Evolutionary conservation across 1,140 invertebrate species (phyloP).

Genomic region (Drosophila fuyamai): DNA sequence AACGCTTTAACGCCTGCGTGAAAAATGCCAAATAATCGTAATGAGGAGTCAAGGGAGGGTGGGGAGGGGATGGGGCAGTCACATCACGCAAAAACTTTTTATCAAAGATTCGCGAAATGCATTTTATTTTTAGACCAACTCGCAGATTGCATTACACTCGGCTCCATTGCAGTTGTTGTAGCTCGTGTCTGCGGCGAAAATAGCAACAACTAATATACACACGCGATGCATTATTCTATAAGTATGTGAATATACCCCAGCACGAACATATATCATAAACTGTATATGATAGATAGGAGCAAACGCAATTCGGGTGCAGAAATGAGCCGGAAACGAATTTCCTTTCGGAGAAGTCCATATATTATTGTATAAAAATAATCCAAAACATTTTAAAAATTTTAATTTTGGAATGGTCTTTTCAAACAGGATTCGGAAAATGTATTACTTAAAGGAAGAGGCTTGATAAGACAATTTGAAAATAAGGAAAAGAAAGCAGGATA

Average conservation of each 20-base stretch:
- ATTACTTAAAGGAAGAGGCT: too few species aligned
- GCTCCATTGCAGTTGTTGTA: conserved; percentile 60
- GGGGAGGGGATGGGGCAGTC: neutral
- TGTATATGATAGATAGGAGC: conserved; percentile 29
- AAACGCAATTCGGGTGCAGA: conserved; percentile 3
- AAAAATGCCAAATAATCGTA: conserved; percentile 60
- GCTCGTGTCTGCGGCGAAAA: conserved; percentile 51
- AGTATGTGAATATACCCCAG: conserved; percentile 3
- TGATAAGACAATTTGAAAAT: too few species aligned
- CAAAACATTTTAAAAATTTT: too few species aligned
- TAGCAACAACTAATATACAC: conserved; percentile 49
- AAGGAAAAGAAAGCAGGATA: too few species aligned
- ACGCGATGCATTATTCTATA: conserved; percentile 39
- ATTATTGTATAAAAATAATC: too few species aligned
- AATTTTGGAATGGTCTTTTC: too few species aligned
- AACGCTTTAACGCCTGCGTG: conserved; percentile 69
- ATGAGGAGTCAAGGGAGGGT: conserved; percentile 19
- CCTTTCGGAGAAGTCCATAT: neutral
- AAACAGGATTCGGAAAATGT: too few species aligned
- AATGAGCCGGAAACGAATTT: neutral
- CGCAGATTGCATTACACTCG: conserved; percentile 72
- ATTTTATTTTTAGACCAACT: conserved; percentile 66
- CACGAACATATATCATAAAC: conserved; percentile 22
- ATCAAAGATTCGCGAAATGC: conserved; percentile 71
- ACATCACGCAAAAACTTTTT: conserved; percentile 64